A percentile compares a stretch with the other conserved stretches of the same genome.
phyloP scores from a whole-genome alignment of 2,888 invertebrate genomes.

The Trisateles emortualis region DNA sequence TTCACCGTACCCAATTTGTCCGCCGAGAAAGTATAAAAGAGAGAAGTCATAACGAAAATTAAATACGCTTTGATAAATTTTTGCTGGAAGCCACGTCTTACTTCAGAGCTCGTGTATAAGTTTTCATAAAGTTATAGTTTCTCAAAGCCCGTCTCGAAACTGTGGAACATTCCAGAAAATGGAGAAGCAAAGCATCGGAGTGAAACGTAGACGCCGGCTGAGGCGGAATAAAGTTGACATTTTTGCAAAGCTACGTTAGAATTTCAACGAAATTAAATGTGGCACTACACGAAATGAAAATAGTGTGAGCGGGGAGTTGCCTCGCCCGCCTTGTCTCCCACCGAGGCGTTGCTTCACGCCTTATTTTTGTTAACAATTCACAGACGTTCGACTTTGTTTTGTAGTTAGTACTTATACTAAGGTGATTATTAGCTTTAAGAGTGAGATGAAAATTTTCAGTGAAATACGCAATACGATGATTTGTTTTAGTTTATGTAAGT shows the following conservation, averaged over 20 bases:
- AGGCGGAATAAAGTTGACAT: slow-evolving; percentile 86
- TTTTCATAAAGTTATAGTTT: slow-evolving; percentile 85
- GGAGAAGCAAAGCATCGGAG: slow-evolving; percentile 81
- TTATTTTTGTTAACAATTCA: slow-evolving; percentile 69
- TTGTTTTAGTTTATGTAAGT: too few relatives aligned
- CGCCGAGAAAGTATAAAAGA: slow-evolving; percentile 50
- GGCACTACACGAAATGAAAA: slow-evolving; percentile 85
- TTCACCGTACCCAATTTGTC: slow-evolving; percentile 37
- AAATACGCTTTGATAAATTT: slow-evolving; percentile 85
- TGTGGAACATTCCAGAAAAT: slow-evolving; percentile 83
- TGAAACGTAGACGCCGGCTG: slow-evolving; percentile 81
- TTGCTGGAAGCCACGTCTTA: slow-evolving; percentile 82
- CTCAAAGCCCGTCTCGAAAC: slow-evolving; percentile 84
- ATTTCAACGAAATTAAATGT: slow-evolving; percentile 87
- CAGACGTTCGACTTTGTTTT: slow-evolving; percentile 41
- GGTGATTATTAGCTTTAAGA: background rate
- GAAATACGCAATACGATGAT: too few relatives aligned
- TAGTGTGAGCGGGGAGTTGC: slow-evolving; percentile 67
- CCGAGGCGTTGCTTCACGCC: slow-evolving; percentile 37
- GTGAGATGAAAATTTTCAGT: too few relatives aligned
- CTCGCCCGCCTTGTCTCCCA: slow-evolving; percentile 3
- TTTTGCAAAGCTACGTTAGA: slow-evolving; percentile 86
- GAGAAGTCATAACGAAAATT: slow-evolving; percentile 84
- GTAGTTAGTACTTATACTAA: slow-evolving; percentile 20
- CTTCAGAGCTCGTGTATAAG: slow-evolving; percentile 77